phyloP scores from a whole-genome alignment of 2,888 invertebrate species.

The Phania funesta region DNA sequence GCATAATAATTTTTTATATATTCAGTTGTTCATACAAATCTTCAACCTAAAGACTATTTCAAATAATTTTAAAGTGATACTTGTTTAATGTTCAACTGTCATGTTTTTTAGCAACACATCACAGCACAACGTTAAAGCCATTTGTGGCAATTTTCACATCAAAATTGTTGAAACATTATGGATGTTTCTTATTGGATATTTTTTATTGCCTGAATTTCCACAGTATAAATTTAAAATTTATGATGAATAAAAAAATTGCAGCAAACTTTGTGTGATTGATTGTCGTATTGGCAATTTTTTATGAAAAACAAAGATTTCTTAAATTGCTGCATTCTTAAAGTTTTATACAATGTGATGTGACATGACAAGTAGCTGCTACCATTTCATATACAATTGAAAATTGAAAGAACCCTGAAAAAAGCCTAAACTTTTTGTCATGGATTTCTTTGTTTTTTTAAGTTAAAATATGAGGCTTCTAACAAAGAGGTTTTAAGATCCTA shows the following conservation, averaged over 20 bases:
- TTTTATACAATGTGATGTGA: constrained; percentile 46
- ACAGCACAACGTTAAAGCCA: constrained; percentile 52
- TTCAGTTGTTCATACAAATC: constrained; percentile 13
- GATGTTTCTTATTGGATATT: background rate
- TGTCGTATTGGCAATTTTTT: constrained; percentile 53
- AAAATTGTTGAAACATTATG: constrained; percentile 36
- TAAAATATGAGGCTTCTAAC: background rate
- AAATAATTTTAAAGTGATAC: constrained; percentile 10
- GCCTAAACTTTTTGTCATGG: constrained; percentile 6
- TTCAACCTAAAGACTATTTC: constrained; percentile 17
- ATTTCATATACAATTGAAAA: constrained; percentile 51
- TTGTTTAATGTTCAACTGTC: constrained; percentile 63
- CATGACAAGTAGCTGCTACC: constrained; percentile 64
- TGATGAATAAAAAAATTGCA: constrained; percentile 6
- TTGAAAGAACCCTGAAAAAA: background rate
- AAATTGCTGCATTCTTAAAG: constrained; percentile 39
- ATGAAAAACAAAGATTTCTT: constrained; percentile 44
- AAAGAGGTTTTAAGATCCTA: no score
- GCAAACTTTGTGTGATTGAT: constrained; percentile 55
- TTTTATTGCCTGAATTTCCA: background rate
- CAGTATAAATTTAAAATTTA: constrained; percentile 37
- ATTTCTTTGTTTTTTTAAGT: background rate
- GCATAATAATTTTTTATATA: constrained; percentile 19
- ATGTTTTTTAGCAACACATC: constrained; percentile 62
- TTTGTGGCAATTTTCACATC: constrained; percentile 66